phyloP scores from a whole-genome alignment of 2,888 invertebrate species.

The Amphiduros pacificus region DNA sequence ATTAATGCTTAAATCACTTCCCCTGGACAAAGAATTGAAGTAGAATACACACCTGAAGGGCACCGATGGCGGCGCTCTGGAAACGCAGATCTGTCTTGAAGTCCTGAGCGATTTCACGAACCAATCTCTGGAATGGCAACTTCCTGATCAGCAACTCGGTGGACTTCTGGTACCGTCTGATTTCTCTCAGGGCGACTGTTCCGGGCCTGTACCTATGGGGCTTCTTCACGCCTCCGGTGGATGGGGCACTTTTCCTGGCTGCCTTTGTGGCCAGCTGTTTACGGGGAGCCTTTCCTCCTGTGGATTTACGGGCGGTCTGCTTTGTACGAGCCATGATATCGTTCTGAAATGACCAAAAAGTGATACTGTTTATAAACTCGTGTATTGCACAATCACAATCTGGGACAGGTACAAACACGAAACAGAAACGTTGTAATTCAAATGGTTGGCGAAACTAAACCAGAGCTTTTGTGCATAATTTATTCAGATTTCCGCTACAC shows the following conservation, averaged over 20 bases:
- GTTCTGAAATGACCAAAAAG: not conserved
- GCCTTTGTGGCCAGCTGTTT: slow-evolving; percentile 60
- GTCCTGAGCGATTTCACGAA: slow-evolving; percentile 60
- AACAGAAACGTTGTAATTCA: too few relatives aligned
- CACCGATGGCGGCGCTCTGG: slow-evolving; percentile 60
- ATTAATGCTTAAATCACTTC: too few relatives aligned
- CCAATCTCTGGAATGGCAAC: slow-evolving; percentile 59
- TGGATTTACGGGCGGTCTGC: slow-evolving; percentile 60
- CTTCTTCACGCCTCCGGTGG: slow-evolving; percentile 60
- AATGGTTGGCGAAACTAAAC: too few relatives aligned
- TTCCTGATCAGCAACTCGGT: slow-evolving; percentile 59
- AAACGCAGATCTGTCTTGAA: slow-evolving; percentile 60
- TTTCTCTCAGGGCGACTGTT: slow-evolving; percentile 60
- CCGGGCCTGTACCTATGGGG: slow-evolving; percentile 61
- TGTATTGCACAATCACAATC: too few relatives aligned
- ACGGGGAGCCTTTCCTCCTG: slow-evolving; percentile 60
- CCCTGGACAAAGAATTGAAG: not conserved
- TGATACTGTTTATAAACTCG: too few relatives aligned
- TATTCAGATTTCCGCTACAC: too few relatives aligned
- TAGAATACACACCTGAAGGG: slow-evolving; percentile 43
- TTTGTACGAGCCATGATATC: slow-evolving; percentile 60
- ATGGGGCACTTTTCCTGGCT: slow-evolving; percentile 59
- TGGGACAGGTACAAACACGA: too few relatives aligned
- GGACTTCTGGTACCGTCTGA: slow-evolving; percentile 59
- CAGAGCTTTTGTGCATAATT: slow-evolving; percentile 13